Base-by-base conservation (phyloP, 2,113 vertebrate species). In the Lichenostomus cassidix region DNA sequence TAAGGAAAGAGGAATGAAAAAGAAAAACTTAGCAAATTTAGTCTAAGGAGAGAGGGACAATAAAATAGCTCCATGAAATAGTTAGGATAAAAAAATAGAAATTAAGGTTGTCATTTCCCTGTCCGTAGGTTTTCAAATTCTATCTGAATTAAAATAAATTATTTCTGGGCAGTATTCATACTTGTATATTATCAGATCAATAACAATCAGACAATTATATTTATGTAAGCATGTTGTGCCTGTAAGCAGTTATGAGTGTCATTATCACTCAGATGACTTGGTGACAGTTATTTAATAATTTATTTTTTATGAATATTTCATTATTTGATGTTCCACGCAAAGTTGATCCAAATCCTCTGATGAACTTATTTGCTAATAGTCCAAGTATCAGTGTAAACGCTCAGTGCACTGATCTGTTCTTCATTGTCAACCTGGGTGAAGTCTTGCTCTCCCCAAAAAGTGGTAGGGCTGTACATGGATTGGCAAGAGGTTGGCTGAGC, bases 401-500 rank as follows among this genome's bases (percentile, higher is more conserved):
- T 73, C 29, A 37, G 7, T 35, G 53, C 25, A 85, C 58, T 31
- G 52, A 58, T 53, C 46, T 60, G 24, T 67, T 42, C 10, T 76
- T 70, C 64, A 14, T 2, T 70, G 11, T 55, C 80, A 74, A 15
- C 10, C 2, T 20, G 47, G 12, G 5, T 71, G 46, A 79, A 82
- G 18, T 33, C 16, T 74, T 71, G 31, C 3, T 4, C 4, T 13
- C 3, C 9, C 11, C 12, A 3, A 1, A 56, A 81, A 49, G 1
- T 56, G 9, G 5, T 44, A 60, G 53, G 25, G 18, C 13, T 79
- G 9, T 39, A 14, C 0, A 0, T 55, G 22, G 59, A 46, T 39
- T 65, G 41, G 8, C 31, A 84, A 75, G 29, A 71, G 8, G 6
- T 2, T 82, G 35, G 1, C 23, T 56, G 49, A 90, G 42, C 7